Evolutionary conservation across 1,140 invertebrate genomes (phyloP), one percentile per base, ranked within the genome.

Genomic region (Ericerus pela): DNA sequence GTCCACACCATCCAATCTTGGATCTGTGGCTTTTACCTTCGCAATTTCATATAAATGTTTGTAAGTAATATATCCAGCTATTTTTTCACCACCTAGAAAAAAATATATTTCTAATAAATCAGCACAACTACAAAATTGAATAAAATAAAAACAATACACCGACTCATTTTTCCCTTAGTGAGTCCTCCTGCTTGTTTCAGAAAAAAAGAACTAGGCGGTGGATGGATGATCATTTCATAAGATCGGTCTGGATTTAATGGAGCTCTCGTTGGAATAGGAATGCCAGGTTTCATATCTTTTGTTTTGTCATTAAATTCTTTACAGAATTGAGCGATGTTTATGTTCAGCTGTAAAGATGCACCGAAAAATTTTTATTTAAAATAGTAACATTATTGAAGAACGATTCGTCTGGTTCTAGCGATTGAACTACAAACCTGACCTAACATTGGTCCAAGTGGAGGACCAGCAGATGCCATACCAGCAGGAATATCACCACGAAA

Each of bases 31-130:
- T 73, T 99, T 99, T 2, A 99, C 88, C 71, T 82, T 79, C 0
- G 96, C 95, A 66, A 99, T 99, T 80, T 99, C 96, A 73, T 98
- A 99, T 28, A 99, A 70, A 73, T 99, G 96, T 70, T 96, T 98
- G 0, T 94, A 65, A 1, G 92, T 92, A 51, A 99, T 78, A 75
- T 85, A 95, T 0, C 96, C 96, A 64, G 80, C 76, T 16, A 83
- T 71, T 73, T 97, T n/a, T 91, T 61, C 74, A 72, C 12, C 73
- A 85, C 86, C 63, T 58, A 75, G 74, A 61, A 62, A 59, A 61
- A 62, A 57, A 20, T 55, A 22, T 36, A 59, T n/a, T n/a, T n/a
- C n/a, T n/a, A n/a, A n/a, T n/a, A n/a, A n/a, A n/a, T n/a, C n/a
- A n/a, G n/a, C n/a, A n/a, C n/a, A n/a, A n/a, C n/a, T n/a, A n/a